Conservation (phyloP, 1,140 invertebrate species). For the Vanessa atalanta region DNA sequence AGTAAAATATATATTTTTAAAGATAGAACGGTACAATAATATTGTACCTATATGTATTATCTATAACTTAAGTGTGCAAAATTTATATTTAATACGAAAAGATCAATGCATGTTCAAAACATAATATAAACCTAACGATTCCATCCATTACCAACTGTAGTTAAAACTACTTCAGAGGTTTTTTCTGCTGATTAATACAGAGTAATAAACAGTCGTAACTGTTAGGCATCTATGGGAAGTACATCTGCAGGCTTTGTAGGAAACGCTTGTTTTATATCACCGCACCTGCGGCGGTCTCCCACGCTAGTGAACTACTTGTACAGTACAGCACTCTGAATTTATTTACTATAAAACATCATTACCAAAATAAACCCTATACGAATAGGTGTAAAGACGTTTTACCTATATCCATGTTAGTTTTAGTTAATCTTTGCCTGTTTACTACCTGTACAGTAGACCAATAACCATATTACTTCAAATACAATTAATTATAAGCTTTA, state of each 20-base stretch:
- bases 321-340: slow-evolving; percentile 36
- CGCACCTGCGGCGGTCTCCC: slow-evolving; percentile 75
- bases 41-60: too few species aligned
- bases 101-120: too few species aligned
- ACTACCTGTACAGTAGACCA: slow-evolving; percentile 5
- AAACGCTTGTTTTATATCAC: slow-evolving; percentile 56
- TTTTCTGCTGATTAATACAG: neutral
- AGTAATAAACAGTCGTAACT: slow-evolving; percentile 1
- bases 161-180: neutral
- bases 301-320: slow-evolving; percentile 55
- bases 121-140: too few species aligned
- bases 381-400: neutral
- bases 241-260: slow-evolving; percentile 64
- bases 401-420: neutral
- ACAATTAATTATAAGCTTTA: slow-evolving; percentile 5
- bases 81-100: too few species aligned
- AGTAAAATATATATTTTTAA: too few species aligned
- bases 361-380: slow-evolving; percentile 7
- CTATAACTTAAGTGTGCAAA: too few species aligned
- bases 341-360: slow-evolving; percentile 11
- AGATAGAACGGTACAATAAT: too few species aligned
- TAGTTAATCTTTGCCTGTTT: neutral
- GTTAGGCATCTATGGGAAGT: slow-evolving; percentile 53
- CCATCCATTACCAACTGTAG: neutral
- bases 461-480: neutral